These are phyloP conservation scores for Eidolon helvum DNA, from an alignment of 2,113 vertebrate species.

Conservation along the genomic window DNA sequence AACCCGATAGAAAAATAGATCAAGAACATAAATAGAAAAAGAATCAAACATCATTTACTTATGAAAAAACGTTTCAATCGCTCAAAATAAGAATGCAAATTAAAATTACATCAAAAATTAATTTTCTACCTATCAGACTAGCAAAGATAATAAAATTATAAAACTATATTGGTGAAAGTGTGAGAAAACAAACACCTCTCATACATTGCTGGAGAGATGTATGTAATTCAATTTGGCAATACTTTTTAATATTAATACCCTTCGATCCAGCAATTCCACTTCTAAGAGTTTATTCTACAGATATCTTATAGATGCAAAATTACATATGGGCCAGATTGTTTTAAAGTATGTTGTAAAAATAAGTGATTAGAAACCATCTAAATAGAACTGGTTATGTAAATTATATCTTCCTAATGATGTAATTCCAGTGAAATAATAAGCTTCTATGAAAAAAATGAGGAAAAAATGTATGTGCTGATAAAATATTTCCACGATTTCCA, in stretches of 20 bases:
- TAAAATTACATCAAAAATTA: neutral
- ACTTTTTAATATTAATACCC: too few species aligned
- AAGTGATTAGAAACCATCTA: neutral
- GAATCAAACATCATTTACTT: neutral
- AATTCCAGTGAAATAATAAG: neutral
- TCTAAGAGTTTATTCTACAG: too few species aligned
- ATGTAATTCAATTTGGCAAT: too few species aligned
- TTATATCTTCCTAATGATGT: neutral
- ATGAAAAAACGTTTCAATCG: neutral
- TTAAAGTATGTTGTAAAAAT: neutral
- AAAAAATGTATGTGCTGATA: neutral
- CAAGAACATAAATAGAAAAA: slow-evolving; percentile 8
- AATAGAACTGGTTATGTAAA: neutral
- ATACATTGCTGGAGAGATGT: neutral
- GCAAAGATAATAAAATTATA: neutral
- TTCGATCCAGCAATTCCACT: too few species aligned
- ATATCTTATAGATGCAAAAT: too few species aligned
- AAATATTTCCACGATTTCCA: neutral
- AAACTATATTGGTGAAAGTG: neutral
- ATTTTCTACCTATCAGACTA: neutral
- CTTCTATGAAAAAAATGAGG: neutral
- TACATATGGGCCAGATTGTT: too few species aligned
- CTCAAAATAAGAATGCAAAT: slow-evolving; percentile 16
- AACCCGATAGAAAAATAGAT: neutral
- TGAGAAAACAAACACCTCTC: neutral